phyloP scores from a whole-genome alignment of 2,113 vertebrate species.

The Natator depressus region DNA sequence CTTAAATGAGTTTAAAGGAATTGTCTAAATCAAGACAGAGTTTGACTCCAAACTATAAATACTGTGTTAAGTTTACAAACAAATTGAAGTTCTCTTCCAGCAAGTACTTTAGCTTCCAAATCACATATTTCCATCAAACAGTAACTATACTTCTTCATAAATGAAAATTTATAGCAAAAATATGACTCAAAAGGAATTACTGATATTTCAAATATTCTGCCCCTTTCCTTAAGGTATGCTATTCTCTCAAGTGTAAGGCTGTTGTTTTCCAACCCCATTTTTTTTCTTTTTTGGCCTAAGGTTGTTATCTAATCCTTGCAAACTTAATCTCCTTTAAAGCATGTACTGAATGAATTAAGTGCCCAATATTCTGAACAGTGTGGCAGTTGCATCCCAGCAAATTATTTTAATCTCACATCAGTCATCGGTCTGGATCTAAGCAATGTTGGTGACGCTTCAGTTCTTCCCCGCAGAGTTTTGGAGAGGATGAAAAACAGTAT shows the following conservation, averaged over 20 bases:
- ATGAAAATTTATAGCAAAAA: neutral
- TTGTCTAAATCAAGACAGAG: neutral
- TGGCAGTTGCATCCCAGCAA: neutral
- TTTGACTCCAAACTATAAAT: neutral
- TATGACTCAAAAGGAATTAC: neutral
- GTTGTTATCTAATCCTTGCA: neutral
- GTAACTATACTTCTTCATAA: neutral
- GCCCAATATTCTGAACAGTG: neutral
- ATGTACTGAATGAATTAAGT: neutral
- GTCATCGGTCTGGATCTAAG: too few relatives aligned
- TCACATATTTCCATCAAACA: neutral
- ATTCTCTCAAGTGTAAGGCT: neutral
- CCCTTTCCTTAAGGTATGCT: neutral
- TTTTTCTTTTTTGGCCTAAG: neutral
- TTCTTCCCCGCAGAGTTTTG: neutral
- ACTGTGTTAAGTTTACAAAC: neutral
- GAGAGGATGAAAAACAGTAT: neutral
- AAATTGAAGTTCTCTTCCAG: neutral
- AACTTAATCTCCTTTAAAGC: neutral
- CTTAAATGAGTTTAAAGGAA: neutral
- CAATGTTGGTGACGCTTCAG: neutral
- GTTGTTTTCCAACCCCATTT: neutral
- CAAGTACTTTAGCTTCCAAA: neutral
- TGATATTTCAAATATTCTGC: neutral
- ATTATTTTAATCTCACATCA: neutral